A percentile compares a stretch with the other conserved stretches of the same genome.
These are phyloP conservation scores for Haliclona indistincta DNA, from an alignment of 37 sponge, comb jelly and placozoan species.

Conservation along the genomic window DNA sequence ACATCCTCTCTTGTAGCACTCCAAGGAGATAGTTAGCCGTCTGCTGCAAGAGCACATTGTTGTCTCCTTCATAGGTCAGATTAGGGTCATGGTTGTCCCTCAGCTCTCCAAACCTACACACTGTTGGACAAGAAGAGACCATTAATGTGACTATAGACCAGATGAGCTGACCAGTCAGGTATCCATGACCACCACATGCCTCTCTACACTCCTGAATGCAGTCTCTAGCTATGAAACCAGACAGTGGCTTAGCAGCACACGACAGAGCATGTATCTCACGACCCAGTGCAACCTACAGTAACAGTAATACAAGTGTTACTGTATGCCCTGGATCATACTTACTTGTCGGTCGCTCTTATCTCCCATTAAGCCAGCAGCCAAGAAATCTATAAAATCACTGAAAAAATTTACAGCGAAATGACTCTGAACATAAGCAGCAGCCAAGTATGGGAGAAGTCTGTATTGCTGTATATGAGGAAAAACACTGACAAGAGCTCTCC, in stretches of 20 bases:
- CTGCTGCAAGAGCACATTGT: constrained; percentile 89
- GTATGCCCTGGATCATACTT: background rate
- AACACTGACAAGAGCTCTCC: constrained; percentile 7
- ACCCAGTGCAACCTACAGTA: constrained; percentile 60
- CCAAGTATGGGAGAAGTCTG: constrained; percentile 77
- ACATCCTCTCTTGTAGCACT: constrained; percentile 31
- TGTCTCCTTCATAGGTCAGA: constrained; percentile 94
- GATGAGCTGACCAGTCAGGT: constrained; percentile 62
- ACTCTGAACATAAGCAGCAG: constrained; percentile 47
- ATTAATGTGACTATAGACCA: background rate
- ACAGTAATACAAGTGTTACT: background rate
- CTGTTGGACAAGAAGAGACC: constrained; percentile 45
- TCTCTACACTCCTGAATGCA: constrained; percentile 94
- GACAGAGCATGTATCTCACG: constrained; percentile 90
- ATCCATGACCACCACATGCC: constrained; percentile 99
- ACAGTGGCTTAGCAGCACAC: constrained; percentile 69
- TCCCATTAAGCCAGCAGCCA: constrained; percentile 20
- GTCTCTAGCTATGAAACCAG: constrained; percentile 71
- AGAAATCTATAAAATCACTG: constrained; percentile 31
- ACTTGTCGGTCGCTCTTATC: constrained; percentile 49
- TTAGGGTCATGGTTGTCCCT: constrained; percentile 83
- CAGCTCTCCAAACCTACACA: constrained; percentile 72
- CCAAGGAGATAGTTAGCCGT: constrained; percentile 86
- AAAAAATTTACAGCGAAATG: constrained; percentile 37
- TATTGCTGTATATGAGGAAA: constrained; percentile 66